phyloP scores from a whole-genome alignment of 2,113 vertebrate species.

The Uria aalge region DNA sequence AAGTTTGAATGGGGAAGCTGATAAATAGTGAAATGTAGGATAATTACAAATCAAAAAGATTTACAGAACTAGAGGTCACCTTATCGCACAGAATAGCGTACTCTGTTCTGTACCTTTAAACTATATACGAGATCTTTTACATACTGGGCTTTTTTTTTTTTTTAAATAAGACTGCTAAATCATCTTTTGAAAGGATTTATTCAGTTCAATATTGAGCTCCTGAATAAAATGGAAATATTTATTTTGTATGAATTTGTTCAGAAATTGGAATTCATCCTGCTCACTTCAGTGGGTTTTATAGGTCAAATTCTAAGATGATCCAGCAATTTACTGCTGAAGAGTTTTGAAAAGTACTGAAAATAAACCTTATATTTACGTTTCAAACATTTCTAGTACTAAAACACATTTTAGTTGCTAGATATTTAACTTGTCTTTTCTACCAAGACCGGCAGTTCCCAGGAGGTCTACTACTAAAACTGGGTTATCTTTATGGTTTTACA shows the following conservation, averaged over 20 bases:
- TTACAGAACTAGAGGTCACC: not conserved
- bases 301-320: not conserved
- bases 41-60: not conserved
- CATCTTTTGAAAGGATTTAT: not conserved
- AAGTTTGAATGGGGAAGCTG: not conserved
- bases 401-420: not conserved
- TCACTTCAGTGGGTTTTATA: not conserved
- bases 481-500: not conserved
- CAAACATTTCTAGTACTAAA: not conserved
- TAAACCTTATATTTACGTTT: not conserved
- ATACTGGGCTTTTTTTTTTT: accelerated
- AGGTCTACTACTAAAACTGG: not conserved
- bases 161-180: not conserved
- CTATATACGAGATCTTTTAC: not conserved
- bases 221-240: not conserved
- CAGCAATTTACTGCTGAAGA: not conserved
- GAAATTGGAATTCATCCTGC: not conserved
- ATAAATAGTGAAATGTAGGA: not conserved
- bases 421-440: not conserved
- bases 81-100: not conserved
- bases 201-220: not conserved
- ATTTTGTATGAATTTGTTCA: not conserved
- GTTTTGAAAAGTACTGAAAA: not conserved
- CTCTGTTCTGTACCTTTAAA: not conserved
- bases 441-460: not conserved